These are phyloP conservation scores for Mythimna loreyi DNA, from an alignment of 2,888 invertebrate genomes.

Conservation along the genomic window DNA sequence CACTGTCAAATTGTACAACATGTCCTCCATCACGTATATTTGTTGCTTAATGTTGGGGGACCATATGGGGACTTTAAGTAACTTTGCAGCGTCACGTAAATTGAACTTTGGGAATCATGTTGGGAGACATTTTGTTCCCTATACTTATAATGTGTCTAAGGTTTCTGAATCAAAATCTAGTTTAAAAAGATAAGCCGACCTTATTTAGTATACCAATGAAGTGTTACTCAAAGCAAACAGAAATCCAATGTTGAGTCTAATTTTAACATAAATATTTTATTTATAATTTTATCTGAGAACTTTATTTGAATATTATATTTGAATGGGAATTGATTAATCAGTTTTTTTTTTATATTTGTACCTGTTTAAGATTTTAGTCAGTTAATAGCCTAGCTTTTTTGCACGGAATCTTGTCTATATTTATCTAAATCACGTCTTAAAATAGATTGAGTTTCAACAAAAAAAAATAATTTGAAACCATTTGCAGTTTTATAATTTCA, in stretches of 20 bases:
- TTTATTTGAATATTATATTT: slow-evolving; percentile 13
- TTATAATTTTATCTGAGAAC: slow-evolving; percentile 2
- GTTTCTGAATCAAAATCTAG: neutral
- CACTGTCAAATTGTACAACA: too few species aligned
- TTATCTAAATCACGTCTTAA: slow-evolving; percentile 10
- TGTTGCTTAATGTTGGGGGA: too few species aligned
- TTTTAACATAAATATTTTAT: slow-evolving; percentile 25
- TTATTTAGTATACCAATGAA: neutral
- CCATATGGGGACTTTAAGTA: too few species aligned
- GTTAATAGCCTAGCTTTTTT: slow-evolving; percentile 17
- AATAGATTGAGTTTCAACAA: slow-evolving; percentile 5
- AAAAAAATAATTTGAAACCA: slow-evolving; percentile 8
- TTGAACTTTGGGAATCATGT: too few species aligned
- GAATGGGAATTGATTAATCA: slow-evolving; percentile 21
- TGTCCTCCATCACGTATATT: too few species aligned
- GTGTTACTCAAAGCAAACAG: neutral
- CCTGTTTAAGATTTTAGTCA: slow-evolving; percentile 34
- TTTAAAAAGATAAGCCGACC: neutral
- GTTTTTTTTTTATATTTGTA: slow-evolving; percentile 49
- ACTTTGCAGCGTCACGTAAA: too few species aligned
- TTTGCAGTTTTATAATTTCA: slow-evolving; percentile 14
- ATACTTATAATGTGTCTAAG: too few species aligned
- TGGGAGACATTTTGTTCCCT: too few species aligned
- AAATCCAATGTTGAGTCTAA: slow-evolving; percentile 15
- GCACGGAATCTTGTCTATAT: slow-evolving; percentile 23